phyloP scores from a whole-genome alignment of 1,140 invertebrate genomes.

The Matsumurasca onukii region DNA sequence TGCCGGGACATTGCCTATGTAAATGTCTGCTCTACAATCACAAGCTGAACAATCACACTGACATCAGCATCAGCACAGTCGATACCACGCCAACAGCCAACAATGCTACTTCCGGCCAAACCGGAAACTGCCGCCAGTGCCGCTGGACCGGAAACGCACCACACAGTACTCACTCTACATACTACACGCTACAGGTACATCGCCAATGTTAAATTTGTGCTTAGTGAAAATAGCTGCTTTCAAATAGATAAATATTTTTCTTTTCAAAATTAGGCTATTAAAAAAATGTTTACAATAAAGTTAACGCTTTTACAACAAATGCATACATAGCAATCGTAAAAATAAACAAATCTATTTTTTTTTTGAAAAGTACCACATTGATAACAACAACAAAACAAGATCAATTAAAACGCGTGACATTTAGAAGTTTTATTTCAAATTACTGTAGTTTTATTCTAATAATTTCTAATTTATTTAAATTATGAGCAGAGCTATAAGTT shows the following conservation, averaged over 20 bases:
- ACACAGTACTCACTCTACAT: background rate
- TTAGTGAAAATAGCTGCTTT: background rate
- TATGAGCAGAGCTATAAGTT: too few species aligned
- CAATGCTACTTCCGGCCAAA: slow-evolving; percentile 25
- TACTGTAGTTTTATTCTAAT: too few species aligned
- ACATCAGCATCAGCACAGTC: slow-evolving; percentile 19
- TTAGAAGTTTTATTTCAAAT: too few species aligned
- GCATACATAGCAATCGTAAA: too few species aligned
- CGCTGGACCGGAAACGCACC: slow-evolving; percentile 7
- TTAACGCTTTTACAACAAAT: too few species aligned
- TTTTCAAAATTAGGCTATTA: background rate
- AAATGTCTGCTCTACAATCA: slow-evolving; percentile 20
- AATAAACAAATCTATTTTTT: too few species aligned
- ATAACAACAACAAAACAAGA: too few species aligned
- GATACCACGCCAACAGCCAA: slow-evolving; percentile 17
- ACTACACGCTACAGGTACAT: background rate
- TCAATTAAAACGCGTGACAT: too few species aligned
- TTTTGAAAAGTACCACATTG: too few species aligned
- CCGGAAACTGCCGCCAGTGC: slow-evolving; percentile 16
- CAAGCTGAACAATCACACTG: slow-evolving; percentile 1
- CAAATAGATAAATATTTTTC: background rate
- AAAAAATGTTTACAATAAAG: background rate
- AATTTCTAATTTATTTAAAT: too few species aligned
- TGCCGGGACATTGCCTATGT: slow-evolving; percentile 13
- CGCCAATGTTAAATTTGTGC: background rate